Conservation (phyloP, 2,888 invertebrate genomes). For the Xestia sexstrigata region DNA sequence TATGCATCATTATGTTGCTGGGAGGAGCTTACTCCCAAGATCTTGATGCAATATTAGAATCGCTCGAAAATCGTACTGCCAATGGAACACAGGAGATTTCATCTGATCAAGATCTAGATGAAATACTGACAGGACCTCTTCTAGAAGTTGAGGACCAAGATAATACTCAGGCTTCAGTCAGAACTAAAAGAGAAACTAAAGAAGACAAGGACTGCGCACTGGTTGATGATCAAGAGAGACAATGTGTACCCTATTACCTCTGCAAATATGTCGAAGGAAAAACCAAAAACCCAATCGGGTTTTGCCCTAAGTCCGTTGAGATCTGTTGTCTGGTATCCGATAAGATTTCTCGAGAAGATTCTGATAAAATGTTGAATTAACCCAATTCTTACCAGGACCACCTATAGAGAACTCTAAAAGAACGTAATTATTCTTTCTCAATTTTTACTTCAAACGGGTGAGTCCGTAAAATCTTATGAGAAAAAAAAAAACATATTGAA, state of each 20-base stretch:
- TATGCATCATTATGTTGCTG: conserved; percentile 68
- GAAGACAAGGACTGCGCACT: conserved; percentile 71
- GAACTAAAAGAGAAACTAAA: background rate
- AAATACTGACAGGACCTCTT: background rate
- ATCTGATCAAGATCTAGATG: background rate
- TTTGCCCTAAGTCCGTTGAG: conserved; percentile 79
- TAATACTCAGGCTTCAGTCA: background rate
- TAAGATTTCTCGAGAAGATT: background rate
- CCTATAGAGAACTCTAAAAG: background rate
- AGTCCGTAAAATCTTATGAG: too few species aligned
- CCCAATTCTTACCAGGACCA: background rate
- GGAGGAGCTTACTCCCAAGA: conserved; percentile 60
- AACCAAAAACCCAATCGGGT: conserved; percentile 66
- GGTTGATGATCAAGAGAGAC: conserved; percentile 83
- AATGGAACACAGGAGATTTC: background rate
- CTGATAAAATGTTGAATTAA: background rate
- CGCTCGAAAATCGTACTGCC: background rate
- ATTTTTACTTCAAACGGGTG: background rate
- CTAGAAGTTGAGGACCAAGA: background rate
- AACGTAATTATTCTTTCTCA: background rate
- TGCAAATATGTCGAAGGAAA: conserved; percentile 89
- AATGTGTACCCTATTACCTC: conserved; percentile 94
- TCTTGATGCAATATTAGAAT: background rate
- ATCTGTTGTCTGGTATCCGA: conserved; percentile 74
- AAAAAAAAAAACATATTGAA: too few species aligned